phyloP scores from a whole-genome alignment of 2,888 invertebrate species.

The Sinhomidia bicolor region DNA sequence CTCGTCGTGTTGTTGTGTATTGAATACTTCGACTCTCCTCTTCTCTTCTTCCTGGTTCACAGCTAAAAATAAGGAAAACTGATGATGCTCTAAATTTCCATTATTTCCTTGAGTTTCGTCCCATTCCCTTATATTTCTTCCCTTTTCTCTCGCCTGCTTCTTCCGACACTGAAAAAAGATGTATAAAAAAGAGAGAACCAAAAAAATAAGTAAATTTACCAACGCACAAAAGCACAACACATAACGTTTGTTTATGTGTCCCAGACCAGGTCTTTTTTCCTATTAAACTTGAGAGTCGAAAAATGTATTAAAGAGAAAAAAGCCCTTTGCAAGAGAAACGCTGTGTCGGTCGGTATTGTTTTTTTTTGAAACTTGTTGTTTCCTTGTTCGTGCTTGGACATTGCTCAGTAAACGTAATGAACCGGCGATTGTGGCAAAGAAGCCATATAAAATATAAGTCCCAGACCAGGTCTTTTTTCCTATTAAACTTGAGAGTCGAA shows the following conservation, averaged over 20 bases:
- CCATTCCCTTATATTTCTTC: slow-evolving; percentile 57
- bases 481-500: neutral
- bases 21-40: slow-evolving; percentile 36
- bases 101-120: slow-evolving; percentile 71
- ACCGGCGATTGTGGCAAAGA: neutral
- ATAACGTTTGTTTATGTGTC: slow-evolving; percentile 67
- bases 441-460: slow-evolving; percentile 56
- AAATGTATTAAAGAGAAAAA: neutral
- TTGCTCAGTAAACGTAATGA: slow-evolving; percentile 55
- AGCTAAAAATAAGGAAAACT: slow-evolving; percentile 71
- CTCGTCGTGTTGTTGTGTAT: slow-evolving; percentile 33
- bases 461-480: slow-evolving; percentile 46
- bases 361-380: slow-evolving; percentile 69
- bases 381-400: slow-evolving; percentile 53
- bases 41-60: slow-evolving; percentile 22
- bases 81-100: slow-evolving; percentile 77
- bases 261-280: slow-evolving; percentile 46
- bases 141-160: slow-evolving; percentile 41
- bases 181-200: neutral
- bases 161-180: slow-evolving; percentile 41
- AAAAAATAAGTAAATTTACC: slow-evolving; percentile 47
- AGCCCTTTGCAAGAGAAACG: neutral
- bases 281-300: neutral
- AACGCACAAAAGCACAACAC: slow-evolving; percentile 41
- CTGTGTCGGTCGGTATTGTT: slow-evolving; percentile 37